Base-by-base conservation (phyloP, 35 echinoderm and acorn worm species). In the Hemicentrotus pulcherrimus region DNA sequence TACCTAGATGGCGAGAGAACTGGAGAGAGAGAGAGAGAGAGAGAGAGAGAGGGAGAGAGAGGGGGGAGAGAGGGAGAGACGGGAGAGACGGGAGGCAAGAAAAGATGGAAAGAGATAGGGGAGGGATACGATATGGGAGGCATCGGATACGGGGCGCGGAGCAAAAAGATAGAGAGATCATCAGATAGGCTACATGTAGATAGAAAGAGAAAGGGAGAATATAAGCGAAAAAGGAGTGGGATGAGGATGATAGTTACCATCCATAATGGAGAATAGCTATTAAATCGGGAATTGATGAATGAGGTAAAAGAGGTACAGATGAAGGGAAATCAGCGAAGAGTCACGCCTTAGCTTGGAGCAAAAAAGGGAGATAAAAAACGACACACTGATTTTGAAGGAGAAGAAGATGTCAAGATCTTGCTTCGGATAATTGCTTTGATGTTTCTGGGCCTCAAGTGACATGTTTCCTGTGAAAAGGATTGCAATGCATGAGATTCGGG, bases 231-330 rank as follows among this genome's bases (percentile, higher is more conserved):
- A 70, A 1, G 65, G 65, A 78, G 65, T 78, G 65, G 65, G 65
- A 78, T 78, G 4, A 8, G 22, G 65, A 22, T 78, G 65, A 78
- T 78, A 28, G 65, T 78, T 78, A 78, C 65, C 65, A 78, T 78
- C 65, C 65, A 78, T 78, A 28, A 78, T 78, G 65, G 19, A n/a
- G 65, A 28, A n/a, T 78, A 78, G 65, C 65, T 78, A 78, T 78
- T 78, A 78, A 78, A 78, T 78, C 65, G 65, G 65, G 65, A 78
- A n/a, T 78, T 78, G 65, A 78, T 78, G 65, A 78, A 78, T 78
- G 65, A 78, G 65, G 65, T 78, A n/a, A n/a, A 78, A 78, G 65
- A 78, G 65, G 65, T n/a, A 28, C 65, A 8, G 65, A 78, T 78
- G 65, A 78, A 78, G 65, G 65, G 65, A 78, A 7, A 78, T 14